Percentiles rank a stretch among this genome's conserved stretches.
phyloP scores from a whole-genome alignment of 2,113 vertebrate genomes.

The Crotalus helleri region DNA sequence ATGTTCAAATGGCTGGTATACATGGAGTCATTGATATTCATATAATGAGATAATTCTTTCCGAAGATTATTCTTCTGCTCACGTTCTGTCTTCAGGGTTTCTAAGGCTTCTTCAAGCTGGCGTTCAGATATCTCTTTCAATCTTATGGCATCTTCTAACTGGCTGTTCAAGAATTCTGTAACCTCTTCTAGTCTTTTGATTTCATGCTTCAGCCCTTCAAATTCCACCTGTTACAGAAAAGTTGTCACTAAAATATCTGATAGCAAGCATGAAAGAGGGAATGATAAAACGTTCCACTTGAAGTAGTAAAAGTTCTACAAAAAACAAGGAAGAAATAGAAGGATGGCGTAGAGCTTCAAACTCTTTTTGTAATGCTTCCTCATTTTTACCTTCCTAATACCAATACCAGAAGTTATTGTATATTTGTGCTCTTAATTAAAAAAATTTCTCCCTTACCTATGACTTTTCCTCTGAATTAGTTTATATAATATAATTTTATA shows the following conservation, averaged over 20 bases:
- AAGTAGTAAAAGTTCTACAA: neutral
- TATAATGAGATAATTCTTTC: slow-evolving; percentile 95
- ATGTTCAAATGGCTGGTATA: slow-evolving; percentile 86
- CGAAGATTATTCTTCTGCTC: slow-evolving; percentile 95
- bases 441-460: too few species aligned
- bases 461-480: neutral
- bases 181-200: slow-evolving; percentile 94
- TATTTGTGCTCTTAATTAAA: neutral
- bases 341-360: neutral
- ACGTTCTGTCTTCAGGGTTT: slow-evolving; percentile 92
- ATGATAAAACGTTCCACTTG: neutral
- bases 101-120: slow-evolving; percentile 90
- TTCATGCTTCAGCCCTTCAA: slow-evolving; percentile 96
- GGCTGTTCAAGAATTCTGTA: slow-evolving; percentile 90
- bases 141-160: slow-evolving; percentile 91
- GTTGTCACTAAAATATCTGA: slow-evolving; percentile 10
- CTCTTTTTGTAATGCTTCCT: neutral
- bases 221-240: slow-evolving; percentile 82
- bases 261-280: neutral
- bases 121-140: slow-evolving; percentile 94
- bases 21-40: slow-evolving; percentile 93
- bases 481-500: neutral
- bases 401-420: neutral
- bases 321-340: neutral
- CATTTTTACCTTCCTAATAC: neutral